Evolutionary conservation across 2,113 vertebrate genomes (phyloP).

Genomic region (Aleadryas rufinucha): DNA sequence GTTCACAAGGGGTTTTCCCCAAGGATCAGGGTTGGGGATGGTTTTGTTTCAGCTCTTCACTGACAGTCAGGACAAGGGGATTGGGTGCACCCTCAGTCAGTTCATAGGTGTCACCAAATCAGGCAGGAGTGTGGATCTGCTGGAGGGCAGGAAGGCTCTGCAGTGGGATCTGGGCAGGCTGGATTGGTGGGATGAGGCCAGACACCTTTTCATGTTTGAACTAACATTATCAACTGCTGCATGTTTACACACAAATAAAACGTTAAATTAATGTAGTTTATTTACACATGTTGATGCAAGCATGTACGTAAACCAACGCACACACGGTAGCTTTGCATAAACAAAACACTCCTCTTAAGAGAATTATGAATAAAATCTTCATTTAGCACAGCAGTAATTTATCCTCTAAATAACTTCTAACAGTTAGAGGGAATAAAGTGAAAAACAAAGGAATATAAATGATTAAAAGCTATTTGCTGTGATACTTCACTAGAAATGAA

Average conservation of each 20-base stretch:
- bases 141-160: neutral
- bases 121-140: neutral
- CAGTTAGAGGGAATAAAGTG: neutral
- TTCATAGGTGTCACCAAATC: neutral
- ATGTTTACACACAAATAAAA: neutral
- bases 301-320: neutral
- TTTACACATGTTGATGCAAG: neutral
- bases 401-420: neutral
- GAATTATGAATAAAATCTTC: neutral
- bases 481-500: slow-evolving; percentile 16
- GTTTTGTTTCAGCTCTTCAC: neutral
- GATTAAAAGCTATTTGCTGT: neutral
- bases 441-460: slow-evolving; percentile 9
- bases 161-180: neutral
- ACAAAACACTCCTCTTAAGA: neutral
- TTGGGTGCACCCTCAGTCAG: neutral
- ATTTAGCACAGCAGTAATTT: neutral
- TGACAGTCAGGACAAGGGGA: neutral
- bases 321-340: neutral
- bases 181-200: neutral
- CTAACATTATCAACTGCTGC: neutral
- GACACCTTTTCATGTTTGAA: neutral
- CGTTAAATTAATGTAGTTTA: neutral
- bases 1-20: neutral
- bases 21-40: neutral